These are phyloP conservation scores for Nothocercus nigrocapillus DNA, from an alignment of 2,113 vertebrate species.

Conservation along the genomic window DNA sequence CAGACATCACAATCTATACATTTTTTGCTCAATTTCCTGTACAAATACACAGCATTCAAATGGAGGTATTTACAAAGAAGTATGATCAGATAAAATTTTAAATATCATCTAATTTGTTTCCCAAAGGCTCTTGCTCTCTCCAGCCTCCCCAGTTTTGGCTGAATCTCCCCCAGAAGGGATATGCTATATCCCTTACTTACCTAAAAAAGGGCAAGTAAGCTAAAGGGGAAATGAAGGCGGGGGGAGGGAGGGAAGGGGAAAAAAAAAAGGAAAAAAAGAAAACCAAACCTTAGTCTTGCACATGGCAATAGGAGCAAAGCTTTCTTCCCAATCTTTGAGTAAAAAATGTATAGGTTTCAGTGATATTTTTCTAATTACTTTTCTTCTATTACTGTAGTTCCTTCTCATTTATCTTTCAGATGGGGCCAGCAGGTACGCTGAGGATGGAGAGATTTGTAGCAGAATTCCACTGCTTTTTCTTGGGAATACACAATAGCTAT, in stretches of 20 bases:
- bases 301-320: slow-evolving; percentile 14
- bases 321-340: background rate
- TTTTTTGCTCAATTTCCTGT: slow-evolving; percentile 96
- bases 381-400: slow-evolving; percentile 33
- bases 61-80: slow-evolving; percentile 93
- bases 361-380: slow-evolving; percentile 30
- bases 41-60: slow-evolving; percentile 97
- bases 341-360: slow-evolving; percentile 8
- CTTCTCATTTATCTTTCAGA: slow-evolving; percentile 15
- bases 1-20: slow-evolving; percentile 94
- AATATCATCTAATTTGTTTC: slow-evolving; percentile 85
- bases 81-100: slow-evolving; percentile 81
- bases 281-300: background rate
- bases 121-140: slow-evolving; percentile 75
- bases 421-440: slow-evolving; percentile 29
- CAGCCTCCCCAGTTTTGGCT: slow-evolving; percentile 72
- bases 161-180: slow-evolving; percentile 56
- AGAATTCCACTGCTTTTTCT: slow-evolving; percentile 47
- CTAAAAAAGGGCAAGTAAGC: slow-evolving; percentile 33
- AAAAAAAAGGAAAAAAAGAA: background rate
- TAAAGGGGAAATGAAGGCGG: background rate
- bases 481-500: slow-evolving; percentile 36
- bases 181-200: slow-evolving; percentile 41
- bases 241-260: background rate
- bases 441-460: background rate